phyloP scores from a whole-genome alignment of 1,140 invertebrate species.

The Centruroides vittatus region DNA sequence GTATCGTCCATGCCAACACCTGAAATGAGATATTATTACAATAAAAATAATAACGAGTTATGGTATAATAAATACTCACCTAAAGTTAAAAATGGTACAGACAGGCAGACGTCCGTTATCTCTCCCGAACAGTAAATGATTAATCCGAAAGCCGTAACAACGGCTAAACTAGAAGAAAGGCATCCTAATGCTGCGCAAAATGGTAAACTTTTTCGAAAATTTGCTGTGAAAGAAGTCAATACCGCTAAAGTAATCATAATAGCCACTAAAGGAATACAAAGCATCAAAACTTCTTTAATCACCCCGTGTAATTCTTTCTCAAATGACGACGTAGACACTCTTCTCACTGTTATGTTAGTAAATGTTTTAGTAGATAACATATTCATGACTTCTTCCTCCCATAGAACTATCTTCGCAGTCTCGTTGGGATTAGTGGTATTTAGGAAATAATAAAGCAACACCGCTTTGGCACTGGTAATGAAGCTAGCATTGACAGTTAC shows the following conservation, averaged over 20 bases:
- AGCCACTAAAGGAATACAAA: slow-evolving; percentile 68
- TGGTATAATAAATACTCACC: slow-evolving; percentile 41
- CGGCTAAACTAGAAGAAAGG: slow-evolving; percentile 74
- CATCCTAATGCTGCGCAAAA: slow-evolving; percentile 82
- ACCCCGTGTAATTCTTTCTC: slow-evolving; percentile 62
- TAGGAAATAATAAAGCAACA: too few relatives aligned
- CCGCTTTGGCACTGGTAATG: too few relatives aligned
- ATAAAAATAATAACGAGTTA: too few relatives aligned
- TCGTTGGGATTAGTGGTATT: too few relatives aligned
- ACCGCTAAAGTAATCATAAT: slow-evolving; percentile 49
- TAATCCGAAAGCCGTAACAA: slow-evolving; percentile 71
- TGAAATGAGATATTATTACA: slow-evolving; percentile 26
- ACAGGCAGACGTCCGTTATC: slow-evolving; percentile 89
- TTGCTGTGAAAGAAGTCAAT: slow-evolving; percentile 53
- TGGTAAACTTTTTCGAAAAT: slow-evolving; percentile 75
- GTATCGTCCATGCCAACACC: slow-evolving; percentile 94
- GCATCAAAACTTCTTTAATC: slow-evolving; percentile 69
- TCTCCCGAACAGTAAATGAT: slow-evolving; percentile 77
- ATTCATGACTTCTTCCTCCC: too few relatives aligned
- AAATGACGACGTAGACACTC: too few relatives aligned
- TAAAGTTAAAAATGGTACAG: slow-evolving; percentile 85
- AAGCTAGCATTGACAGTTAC: too few relatives aligned
- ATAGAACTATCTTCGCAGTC: too few relatives aligned
- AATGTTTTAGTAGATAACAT: too few relatives aligned
- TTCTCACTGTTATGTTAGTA: too few relatives aligned